These are phyloP conservation scores for Ctenomys sociabilis DNA, from an alignment of 2,113 vertebrate genomes.

Conservation along the genomic window DNA sequence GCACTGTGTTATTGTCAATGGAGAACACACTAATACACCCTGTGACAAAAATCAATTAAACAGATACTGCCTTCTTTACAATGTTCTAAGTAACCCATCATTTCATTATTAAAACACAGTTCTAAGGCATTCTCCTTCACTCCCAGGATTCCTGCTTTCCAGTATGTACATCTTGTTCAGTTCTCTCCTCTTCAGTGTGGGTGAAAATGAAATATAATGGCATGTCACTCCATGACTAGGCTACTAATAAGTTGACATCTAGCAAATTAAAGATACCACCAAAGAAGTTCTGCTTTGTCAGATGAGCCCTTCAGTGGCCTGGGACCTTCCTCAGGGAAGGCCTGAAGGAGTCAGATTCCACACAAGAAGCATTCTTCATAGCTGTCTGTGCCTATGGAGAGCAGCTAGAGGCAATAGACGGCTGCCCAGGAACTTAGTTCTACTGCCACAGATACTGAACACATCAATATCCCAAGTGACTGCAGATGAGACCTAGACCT, in stretches of 20 bases:
- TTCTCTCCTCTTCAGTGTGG: not conserved
- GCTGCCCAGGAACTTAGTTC: not conserved
- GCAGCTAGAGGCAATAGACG: not conserved
- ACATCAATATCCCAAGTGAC: not conserved
- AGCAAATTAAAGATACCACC: not conserved
- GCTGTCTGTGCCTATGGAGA: not conserved
- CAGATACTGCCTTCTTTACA: not conserved
- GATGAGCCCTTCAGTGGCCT: not conserved
- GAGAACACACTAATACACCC: not conserved
- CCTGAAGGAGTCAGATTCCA: not conserved
- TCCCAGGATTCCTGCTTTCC: not conserved
- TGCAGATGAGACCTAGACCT: not conserved
- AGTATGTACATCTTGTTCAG: not conserved
- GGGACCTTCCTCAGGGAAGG: not conserved
- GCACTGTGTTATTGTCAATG: not conserved
- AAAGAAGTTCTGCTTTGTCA: not conserved
- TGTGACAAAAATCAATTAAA: conserved; percentile 43
- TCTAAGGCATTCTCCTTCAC: not conserved
- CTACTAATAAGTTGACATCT: not conserved
- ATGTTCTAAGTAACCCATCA: not conserved
- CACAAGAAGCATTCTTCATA: not conserved
- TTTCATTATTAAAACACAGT: not conserved
- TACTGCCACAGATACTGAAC: not conserved
- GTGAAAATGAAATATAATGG: not conserved
- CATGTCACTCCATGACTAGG: not conserved